Percentiles rank a stretch among this genome's conserved stretches.
These are phyloP conservation scores for Lepidocyrtinus sp. DNA, from an alignment of 2,888 invertebrate species.

Conservation along the genomic window DNA sequence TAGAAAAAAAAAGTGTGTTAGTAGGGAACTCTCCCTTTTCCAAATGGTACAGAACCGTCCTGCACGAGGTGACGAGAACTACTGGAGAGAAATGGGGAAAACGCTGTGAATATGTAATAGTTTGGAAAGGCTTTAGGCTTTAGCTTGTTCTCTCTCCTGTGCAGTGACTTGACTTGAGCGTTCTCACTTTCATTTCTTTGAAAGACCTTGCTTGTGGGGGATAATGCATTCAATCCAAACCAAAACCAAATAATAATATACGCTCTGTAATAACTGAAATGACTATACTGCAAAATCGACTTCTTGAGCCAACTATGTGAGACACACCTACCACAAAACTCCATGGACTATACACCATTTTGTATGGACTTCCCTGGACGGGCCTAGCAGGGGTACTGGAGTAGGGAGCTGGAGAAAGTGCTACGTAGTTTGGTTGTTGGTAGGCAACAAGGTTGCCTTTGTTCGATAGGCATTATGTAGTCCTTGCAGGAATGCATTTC, in stretches of 20 bases:
- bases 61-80: background rate
- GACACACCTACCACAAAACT: background rate
- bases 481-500: too few relatives aligned
- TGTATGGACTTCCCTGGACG: background rate
- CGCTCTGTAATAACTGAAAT: background rate
- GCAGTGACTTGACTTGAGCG: background rate
- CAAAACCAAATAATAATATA: too few relatives aligned
- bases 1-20: background rate
- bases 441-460: background rate
- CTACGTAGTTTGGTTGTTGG: background rate
- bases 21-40: background rate
- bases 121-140: background rate
- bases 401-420: background rate
- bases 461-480: background rate
- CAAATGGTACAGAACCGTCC: background rate
- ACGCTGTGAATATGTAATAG: background rate
- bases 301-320: background rate
- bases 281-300: background rate
- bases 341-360: background rate
- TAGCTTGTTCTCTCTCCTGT: background rate
- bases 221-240: background rate
- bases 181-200: background rate
- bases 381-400: background rate
- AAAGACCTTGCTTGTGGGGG: background rate
- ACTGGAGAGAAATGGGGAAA: slow-evolving; percentile 25